Evolutionary conservation across 2,797 vertebrate species (phyloP).

Genomic region (Gouania willdenowi): DNA sequence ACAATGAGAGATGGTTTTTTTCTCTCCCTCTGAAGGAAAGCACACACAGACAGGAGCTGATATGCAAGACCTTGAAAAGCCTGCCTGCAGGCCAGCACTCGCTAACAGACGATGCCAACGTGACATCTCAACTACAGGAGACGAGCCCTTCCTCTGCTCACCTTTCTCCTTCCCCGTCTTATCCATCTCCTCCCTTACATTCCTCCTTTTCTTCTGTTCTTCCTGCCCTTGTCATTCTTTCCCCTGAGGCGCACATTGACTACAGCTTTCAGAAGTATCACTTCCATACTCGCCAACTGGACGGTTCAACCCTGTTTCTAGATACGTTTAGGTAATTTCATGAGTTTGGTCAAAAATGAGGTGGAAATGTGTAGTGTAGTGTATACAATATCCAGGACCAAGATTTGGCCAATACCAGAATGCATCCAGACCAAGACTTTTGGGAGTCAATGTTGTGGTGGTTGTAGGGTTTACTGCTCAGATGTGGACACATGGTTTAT

Average conservation of each 20-base stretch:
- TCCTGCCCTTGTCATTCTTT: constrained; percentile 1
- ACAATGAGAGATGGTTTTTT: constrained; percentile 10
- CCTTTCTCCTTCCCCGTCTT: constrained; percentile 10
- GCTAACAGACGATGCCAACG: constrained; percentile 45
- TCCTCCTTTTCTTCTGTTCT: constrained; percentile 6
- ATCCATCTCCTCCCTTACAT: background rate
- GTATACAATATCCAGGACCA: too few relatives aligned
- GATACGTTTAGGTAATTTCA: too few relatives aligned
- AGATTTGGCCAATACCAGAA: too few relatives aligned
- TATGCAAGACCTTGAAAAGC: constrained; percentile 49
- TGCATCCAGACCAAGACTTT: too few relatives aligned
- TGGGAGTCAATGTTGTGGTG: too few relatives aligned
- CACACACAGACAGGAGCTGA: constrained; percentile 18
- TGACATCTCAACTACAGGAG: constrained; percentile 43
- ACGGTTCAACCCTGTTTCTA: too few relatives aligned
- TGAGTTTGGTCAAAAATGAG: too few relatives aligned
- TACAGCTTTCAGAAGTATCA: constrained; percentile 49
- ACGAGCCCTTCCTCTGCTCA: constrained; percentile 18
- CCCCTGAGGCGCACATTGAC: constrained; percentile 32
- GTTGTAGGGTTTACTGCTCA: too few relatives aligned
- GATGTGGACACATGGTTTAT: too few relatives aligned
- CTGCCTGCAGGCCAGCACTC: constrained; percentile 54
- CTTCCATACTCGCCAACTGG: too few relatives aligned
- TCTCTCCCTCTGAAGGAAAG: too few relatives aligned
- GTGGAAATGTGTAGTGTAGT: too few relatives aligned